phyloP scores from a whole-genome alignment of 2,888 invertebrate species.

The Epicampocera succincta region DNA sequence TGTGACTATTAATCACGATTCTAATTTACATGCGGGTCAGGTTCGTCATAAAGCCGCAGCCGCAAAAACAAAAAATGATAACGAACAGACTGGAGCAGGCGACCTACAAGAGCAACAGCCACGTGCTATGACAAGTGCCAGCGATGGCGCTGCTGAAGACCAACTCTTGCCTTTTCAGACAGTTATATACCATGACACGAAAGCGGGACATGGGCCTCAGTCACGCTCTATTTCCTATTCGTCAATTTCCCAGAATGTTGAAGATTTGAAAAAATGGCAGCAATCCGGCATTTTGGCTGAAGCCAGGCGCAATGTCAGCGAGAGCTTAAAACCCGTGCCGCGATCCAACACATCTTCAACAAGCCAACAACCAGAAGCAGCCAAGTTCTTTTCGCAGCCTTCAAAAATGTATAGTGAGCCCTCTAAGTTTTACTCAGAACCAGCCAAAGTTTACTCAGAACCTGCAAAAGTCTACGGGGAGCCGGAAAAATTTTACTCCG shows the following conservation, averaged over 20 bases:
- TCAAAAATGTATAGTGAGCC: constrained; percentile 83
- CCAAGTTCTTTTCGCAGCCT: constrained; percentile 83
- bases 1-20: constrained; percentile 66
- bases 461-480: constrained; percentile 84
- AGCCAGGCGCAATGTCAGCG: constrained; percentile 79
- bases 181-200: constrained; percentile 82
- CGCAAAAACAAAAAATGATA: constrained; percentile 16
- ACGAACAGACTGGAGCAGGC: constrained; percentile 80
- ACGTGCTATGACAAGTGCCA: too few relatives aligned
- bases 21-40: constrained; percentile 35
- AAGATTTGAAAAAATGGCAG: constrained; percentile 76
- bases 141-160: constrained; percentile 70
- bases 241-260: constrained; percentile 82
- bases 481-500: constrained; percentile 83
- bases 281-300: constrained; percentile 77
- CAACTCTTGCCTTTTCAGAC: constrained; percentile 83
- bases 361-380: constrained; percentile 82
- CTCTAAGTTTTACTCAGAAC: constrained; percentile 84
- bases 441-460: constrained; percentile 84
- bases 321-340: constrained; percentile 75
- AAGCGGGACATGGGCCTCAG: constrained; percentile 78
- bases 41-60: constrained; percentile 45
- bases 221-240: constrained; percentile 84
- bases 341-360: constrained; percentile 52
- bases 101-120: constrained; percentile 68